phyloP scores from a whole-genome alignment of 2,113 vertebrate genomes.

The Herpetotheres cachinnans region DNA sequence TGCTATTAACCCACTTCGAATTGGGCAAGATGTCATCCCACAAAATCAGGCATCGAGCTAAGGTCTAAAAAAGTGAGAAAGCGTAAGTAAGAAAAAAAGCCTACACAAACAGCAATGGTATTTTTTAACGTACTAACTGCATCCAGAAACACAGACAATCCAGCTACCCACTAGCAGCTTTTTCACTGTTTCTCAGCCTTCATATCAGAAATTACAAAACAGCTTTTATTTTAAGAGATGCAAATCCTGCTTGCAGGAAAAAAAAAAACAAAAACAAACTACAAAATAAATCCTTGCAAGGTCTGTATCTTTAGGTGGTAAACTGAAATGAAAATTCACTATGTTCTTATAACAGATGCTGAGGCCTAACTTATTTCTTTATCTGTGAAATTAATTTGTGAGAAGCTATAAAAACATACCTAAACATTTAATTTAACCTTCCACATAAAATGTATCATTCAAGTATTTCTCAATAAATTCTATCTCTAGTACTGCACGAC shows the following conservation, averaged over 20 bases:
- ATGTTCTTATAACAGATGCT: neutral
- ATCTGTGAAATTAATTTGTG: neutral
- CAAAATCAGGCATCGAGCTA: slow-evolving; percentile 94
- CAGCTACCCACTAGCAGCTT: neutral
- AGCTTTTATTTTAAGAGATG: neutral
- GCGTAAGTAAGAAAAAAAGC: neutral
- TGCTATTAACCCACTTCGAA: slow-evolving; percentile 94
- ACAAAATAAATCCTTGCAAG: neutral
- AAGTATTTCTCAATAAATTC: neutral
- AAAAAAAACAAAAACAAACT: neutral
- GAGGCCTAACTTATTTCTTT: neutral
- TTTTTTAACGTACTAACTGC: neutral
- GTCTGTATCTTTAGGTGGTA: neutral
- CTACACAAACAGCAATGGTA: neutral
- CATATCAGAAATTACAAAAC: neutral
- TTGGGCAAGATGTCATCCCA: slow-evolving; percentile 97
- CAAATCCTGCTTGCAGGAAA: neutral
- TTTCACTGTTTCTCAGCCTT: neutral
- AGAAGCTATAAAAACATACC: neutral
- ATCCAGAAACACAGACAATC: neutral
- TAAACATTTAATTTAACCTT: neutral
- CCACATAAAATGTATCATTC: neutral
- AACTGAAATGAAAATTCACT: neutral
- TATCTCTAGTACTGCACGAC: neutral
- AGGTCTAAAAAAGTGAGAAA: slow-evolving; percentile 77